Conservation (phyloP, 1,140 invertebrate species). For the Bombus balteatus region DNA sequence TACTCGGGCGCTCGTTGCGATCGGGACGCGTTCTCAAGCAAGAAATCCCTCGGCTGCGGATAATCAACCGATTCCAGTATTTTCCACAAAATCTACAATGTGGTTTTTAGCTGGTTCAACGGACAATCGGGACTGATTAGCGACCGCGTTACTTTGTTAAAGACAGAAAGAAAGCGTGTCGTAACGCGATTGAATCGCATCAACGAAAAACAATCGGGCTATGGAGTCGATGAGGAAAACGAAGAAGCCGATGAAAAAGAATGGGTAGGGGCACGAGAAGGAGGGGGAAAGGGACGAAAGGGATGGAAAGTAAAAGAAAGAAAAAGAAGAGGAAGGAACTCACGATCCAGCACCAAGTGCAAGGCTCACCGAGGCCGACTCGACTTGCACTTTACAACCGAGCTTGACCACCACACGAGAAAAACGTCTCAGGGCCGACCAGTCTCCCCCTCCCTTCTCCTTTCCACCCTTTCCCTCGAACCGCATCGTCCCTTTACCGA, state of each 20-base stretch:
- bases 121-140: neutral
- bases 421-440: slow-evolving; percentile 75
- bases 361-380: slow-evolving; percentile 68
- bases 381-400: slow-evolving; percentile 67
- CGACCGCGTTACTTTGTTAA: neutral
- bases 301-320: neutral
- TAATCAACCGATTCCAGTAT: neutral
- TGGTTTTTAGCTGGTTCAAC: neutral
- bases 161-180: slow-evolving; percentile 48
- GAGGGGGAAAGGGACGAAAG: neutral
- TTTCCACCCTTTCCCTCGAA: slow-evolving; percentile 30
- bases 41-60: neutral
- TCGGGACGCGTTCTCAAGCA: neutral
- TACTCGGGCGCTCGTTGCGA: neutral
- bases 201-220: slow-evolving; percentile 60
- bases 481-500: slow-evolving; percentile 21
- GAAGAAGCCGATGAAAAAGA: slow-evolving; percentile 1
- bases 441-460: slow-evolving; percentile 37
- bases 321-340: slow-evolving; percentile 23
- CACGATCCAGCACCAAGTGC: slow-evolving; percentile 52
- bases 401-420: slow-evolving; percentile 71
- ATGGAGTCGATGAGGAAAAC: neutral
- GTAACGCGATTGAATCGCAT: slow-evolving; percentile 58
- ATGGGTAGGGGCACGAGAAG: neutral
- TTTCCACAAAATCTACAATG: slow-evolving; percentile 10